Evolutionary conservation across 2,113 vertebrate species (phyloP), one percentile per base, ranked within the genome.

Genomic region (Brienomyrus brachyistius): DNA sequence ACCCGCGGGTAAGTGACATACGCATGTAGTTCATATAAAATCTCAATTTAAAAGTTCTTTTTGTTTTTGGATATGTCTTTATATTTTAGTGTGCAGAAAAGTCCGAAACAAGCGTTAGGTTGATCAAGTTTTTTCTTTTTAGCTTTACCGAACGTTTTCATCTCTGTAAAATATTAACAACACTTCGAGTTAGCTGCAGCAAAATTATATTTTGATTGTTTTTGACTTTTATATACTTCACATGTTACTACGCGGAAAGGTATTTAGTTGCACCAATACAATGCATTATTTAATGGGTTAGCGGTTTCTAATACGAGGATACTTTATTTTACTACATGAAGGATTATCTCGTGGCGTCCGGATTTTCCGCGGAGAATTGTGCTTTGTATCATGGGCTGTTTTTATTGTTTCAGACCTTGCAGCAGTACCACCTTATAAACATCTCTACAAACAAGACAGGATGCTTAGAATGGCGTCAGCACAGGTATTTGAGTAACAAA

Each of bases 391-490:
- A n/a, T 40, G 19, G 62, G 3, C n/a, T 66, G 62, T 70, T 70
- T 56, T 31, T 70, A 31, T 10, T 43, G 8, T 89, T 51, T 84
- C 19, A 35, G 5, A 70, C 51, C 7, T 80, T 74, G 31, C 35
- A 70, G 23, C 45, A 70, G 2, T 52, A 52, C 17, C 19, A 88
- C 2, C 17, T 89, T 89, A 27, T 27, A 1, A 51, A 6, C 1
- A 7, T n/a, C 48, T n/a, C 13, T 9, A 62, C 50, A 80, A 43
- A 54, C 35, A 13, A 86, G 86, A 91, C 15, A 93, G 90, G 52
- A 96, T 96, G 96, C 92, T 96, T 31, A 93, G 94, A 93, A 94
- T 83, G 15, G 92, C 91, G 6, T 93, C 95, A 45, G 87, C 91
- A 15, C 95, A 96, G 95, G 96, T 96, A 90, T 19, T 0, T 9